Base-by-base conservation (phyloP, 2,113 vertebrate species). In the Myodes glareolus region DNA sequence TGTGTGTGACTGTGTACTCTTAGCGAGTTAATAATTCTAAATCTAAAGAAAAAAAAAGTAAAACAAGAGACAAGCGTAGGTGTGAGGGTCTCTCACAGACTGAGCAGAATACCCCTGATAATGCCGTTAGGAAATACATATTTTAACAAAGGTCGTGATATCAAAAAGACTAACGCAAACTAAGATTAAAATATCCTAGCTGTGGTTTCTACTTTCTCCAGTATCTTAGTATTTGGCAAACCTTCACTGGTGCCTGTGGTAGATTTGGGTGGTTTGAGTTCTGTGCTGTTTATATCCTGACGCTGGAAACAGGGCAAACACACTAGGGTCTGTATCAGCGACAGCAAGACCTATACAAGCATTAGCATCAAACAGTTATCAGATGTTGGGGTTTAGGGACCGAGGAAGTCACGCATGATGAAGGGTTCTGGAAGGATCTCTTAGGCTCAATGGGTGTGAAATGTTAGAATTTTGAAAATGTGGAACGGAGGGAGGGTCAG, bases 1-100 rank as follows among this genome's bases (percentile, higher is more conserved):
- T 97, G 98, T 97, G 98, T 97, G 97, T 99, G 98, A 97, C 96
- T 98, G 39, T 92, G 97, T 98, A 96, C 98, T 98, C 95, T 90
- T 97, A 96, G 90, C 93, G 94, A 72, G 94, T 98, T 97, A 96
- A 98, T 96, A 98, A 97, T 95, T 94, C 96, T 97, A 98, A 76
- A 97, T 96, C 86, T 86, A 14, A 39, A 84, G 96, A 88, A 95
- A 75, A 96, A 97, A 80, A 97, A 76, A 89, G 47, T 55, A 52
- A 97, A 97, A 58, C 33, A 85, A 96, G 91, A 82, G 92, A 36
- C 87, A 93, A 73, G 39, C 87, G 80, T 88, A 31, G 75, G 67
- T 5, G 11, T 17, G 45, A 55, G 90, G 92, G 86, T 29, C 61
- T 39, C 88, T 0, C 1, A 63, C 58, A 86, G 92, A 88, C 42